Conservation (phyloP, 2,113 vertebrate species). For the Mugil cephalus region DNA sequence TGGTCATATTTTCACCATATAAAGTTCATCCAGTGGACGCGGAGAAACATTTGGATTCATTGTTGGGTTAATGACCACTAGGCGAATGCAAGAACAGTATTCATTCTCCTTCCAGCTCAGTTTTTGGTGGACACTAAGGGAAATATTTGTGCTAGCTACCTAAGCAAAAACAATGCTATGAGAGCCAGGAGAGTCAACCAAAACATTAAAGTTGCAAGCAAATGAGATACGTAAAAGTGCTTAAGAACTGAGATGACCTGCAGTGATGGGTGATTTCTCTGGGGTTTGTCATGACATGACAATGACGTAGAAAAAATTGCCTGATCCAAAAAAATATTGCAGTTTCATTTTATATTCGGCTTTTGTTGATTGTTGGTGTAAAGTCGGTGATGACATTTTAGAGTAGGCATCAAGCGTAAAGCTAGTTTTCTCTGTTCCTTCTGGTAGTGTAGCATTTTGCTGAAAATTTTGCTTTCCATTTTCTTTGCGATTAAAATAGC, state of each 20-base stretch:
- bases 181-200: no score
- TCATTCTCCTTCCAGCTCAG: background rate
- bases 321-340: no score
- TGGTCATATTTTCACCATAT: background rate
- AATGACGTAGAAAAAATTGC: no score
- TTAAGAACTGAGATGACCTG: no score
- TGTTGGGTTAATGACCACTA: background rate
- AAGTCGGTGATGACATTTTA: background rate
- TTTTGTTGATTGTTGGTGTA: background rate
- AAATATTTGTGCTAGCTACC: no score
- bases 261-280: no score
- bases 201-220: no score
- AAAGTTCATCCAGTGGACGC: background rate
- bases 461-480: background rate
- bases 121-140: background rate
- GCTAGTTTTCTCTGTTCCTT: background rate
- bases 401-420: background rate
- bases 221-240: no score
- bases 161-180: no score
- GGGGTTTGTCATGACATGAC: no score
- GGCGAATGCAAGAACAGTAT: background rate
- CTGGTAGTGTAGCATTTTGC: background rate
- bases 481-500: slow-evolving; percentile 2
- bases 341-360: background rate
- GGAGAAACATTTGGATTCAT: background rate